Percentiles rank a stretch among this genome's conserved stretches.
Evolutionary conservation across 2,113 vertebrate species (phyloP).

Genomic region (Pangasianodon gigas): DNA sequence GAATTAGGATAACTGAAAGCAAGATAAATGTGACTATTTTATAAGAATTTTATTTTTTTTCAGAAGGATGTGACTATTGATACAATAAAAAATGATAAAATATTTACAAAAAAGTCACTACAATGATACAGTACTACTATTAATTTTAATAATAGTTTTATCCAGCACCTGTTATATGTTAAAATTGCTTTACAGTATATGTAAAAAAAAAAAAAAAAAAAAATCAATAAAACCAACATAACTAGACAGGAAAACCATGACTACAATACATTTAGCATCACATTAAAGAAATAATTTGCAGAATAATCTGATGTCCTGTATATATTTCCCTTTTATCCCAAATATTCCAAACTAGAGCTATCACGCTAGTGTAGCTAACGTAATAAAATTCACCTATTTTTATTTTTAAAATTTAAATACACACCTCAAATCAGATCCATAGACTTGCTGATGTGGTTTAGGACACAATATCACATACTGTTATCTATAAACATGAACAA

Average conservation of each 20-base stretch:
- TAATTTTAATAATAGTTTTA: background rate
- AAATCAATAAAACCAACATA: background rate
- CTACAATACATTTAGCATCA: background rate
- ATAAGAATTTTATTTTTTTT: background rate
- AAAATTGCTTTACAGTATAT: background rate
- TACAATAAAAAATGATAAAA: too few species aligned
- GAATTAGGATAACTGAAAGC: background rate
- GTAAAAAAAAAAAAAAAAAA: background rate
- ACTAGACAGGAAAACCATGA: too few species aligned
- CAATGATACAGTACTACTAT: background rate
- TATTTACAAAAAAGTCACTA: background rate
- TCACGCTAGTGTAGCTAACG: background rate
- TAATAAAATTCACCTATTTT: too few species aligned
- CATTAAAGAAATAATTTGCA: too few species aligned
- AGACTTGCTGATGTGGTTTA: background rate
- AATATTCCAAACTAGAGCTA: background rate
- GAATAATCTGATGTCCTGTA: too few species aligned
- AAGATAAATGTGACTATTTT: background rate
- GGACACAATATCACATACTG: background rate
- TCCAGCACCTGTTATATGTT: background rate
- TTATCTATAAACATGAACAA: background rate
- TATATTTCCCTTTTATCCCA: background rate
- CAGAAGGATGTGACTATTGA: too few species aligned
- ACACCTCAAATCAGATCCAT: background rate
- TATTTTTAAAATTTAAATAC: background rate